Evolutionary conservation across 2,797 vertebrate species (phyloP).

Genomic region (Martes flavigula): DNA sequence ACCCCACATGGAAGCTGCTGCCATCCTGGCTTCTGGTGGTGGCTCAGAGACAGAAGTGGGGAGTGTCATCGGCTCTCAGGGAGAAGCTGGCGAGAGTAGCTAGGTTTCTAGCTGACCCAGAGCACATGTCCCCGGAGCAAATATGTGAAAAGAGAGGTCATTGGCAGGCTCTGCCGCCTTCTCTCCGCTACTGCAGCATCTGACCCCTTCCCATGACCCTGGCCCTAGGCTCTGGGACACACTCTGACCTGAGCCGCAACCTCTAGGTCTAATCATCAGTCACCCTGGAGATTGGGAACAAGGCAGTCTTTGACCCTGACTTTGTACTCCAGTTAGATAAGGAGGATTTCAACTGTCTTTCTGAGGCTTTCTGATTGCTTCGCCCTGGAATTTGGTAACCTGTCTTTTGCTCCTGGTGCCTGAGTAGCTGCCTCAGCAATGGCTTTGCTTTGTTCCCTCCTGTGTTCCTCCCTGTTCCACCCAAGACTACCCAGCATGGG

Average conservation of each 20-base stretch:
- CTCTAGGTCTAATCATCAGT: background rate
- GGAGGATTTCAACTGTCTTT: background rate
- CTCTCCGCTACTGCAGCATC: background rate
- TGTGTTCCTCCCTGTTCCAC: background rate
- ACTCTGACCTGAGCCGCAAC: background rate
- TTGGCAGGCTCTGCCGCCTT: background rate
- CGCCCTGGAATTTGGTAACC: background rate
- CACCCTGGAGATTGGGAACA: background rate
- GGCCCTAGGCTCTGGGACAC: background rate
- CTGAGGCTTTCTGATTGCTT: background rate
- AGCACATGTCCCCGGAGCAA: background rate
- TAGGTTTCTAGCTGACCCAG: background rate
- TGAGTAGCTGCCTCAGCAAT: background rate
- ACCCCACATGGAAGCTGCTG: background rate
- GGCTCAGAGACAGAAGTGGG: background rate
- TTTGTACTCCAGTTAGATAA: background rate
- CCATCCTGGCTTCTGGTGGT: background rate
- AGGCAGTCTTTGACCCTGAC: background rate
- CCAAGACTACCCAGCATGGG: background rate
- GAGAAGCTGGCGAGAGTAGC: background rate
- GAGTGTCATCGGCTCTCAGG: background rate
- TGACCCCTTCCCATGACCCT: background rate
- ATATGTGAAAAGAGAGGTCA: background rate
- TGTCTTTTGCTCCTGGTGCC: background rate
- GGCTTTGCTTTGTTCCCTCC: background rate